Base-by-base conservation (phyloP, 2,888 invertebrate genomes). In the Luperina nickerlii region DNA sequence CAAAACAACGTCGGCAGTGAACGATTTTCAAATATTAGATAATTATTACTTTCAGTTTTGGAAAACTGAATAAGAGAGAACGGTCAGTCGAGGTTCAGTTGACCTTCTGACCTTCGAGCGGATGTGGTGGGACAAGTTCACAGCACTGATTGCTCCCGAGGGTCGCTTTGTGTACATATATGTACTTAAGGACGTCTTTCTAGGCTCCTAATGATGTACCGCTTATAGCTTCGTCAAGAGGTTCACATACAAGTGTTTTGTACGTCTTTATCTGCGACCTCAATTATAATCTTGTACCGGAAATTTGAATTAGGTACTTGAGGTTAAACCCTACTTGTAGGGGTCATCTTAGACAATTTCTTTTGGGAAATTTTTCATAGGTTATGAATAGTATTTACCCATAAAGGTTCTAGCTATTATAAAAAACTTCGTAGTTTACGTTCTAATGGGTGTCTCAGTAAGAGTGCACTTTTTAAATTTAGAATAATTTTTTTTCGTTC, bases 131-230 rank as follows among this genome's bases (percentile, higher is more conserved):
- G 8, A 32, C 24, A 32, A 32, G 15, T 32, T 8, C 32, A 32
- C 13, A 13, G 8, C 13, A 57, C 72, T 48, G 71, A 57, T 65
- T 54, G 60, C 66, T 54, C 71, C 74, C 27, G 24, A 76, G n/a
- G 45, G 15, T 45, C 57, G 18, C 24, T 71, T 71, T 66, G 62
- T 63, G 27, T 75, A 51, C 27, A 54, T 63, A 51, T 20, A 32
- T n/a, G 54, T 79, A 69, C 65, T 66, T 27, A 24, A 74, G 57
- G n/a, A 27, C 24, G 45, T 57, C 67, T 68, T 48, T 79, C 38
- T 62, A 57, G 54, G 18, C 24, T 63, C 62, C 42, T 62, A 85
- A 85, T 76, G 74, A 79, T 63, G 79, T 62, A 15, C 79, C 72
- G 57, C 18, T 82, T 74, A 57, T n/a, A 32, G 45, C 27, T 42